These are phyloP conservation scores for Metacarcinus magister DNA, from an alignment of 2,888 invertebrate species.

Conservation along the genomic window DNA sequence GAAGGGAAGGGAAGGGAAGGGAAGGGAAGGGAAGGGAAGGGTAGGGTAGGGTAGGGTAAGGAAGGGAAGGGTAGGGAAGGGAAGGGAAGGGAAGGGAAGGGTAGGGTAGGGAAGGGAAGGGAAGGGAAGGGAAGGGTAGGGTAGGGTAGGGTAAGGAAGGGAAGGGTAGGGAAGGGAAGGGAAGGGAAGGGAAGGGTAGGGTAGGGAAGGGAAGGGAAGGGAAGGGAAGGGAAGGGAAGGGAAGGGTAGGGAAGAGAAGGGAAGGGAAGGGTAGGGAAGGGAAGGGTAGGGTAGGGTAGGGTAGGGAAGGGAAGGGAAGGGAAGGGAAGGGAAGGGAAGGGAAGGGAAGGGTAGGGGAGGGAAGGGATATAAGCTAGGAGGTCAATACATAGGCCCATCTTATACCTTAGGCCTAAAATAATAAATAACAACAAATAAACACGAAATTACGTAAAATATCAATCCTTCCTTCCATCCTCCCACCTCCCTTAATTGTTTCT, in stretches of 20 bases:
- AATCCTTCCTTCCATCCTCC: too few species aligned
- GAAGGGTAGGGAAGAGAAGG: not conserved
- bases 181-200: not conserved
- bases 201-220: not conserved
- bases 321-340: not conserved
- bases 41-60: constrained; percentile 1
- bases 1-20: constrained; percentile 40
- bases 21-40: constrained; percentile 46
- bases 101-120: not conserved
- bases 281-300: not conserved
- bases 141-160: not conserved
- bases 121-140: not conserved
- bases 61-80: not conserved
- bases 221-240: not conserved
- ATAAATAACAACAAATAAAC: too few species aligned
- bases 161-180: not conserved
- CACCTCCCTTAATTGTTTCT: too few species aligned
- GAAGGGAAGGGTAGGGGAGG: too few species aligned
- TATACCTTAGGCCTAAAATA: too few species aligned
- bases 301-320: not conserved
- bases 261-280: not conserved
- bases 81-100: not conserved
- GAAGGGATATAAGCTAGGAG: too few species aligned
- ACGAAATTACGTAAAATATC: too few species aligned
- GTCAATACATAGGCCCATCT: too few species aligned